Conservation (phyloP, 2,113 vertebrate genomes). For the Pseudolaguvia tuberculata region DNA sequence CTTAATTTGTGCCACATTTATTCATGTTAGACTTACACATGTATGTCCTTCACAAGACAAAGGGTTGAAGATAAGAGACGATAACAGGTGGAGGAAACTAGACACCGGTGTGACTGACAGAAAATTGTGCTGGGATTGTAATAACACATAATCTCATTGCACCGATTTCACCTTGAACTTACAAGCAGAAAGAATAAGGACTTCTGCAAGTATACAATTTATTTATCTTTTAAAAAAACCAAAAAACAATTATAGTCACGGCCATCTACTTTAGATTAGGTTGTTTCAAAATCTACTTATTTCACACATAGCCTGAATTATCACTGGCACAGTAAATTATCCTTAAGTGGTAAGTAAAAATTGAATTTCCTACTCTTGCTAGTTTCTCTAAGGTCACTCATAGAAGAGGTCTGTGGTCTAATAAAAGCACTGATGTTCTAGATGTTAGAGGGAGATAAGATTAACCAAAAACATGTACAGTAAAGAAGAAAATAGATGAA, state of each 20-base stretch:
- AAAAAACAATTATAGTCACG: constrained; percentile 3
- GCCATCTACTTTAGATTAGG: not conserved
- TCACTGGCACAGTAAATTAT: not conserved
- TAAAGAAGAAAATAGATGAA: not conserved
- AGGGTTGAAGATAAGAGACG: not conserved
- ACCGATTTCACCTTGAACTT: no score
- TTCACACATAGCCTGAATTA: not conserved
- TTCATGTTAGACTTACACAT: not conserved
- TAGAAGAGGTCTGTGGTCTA: not conserved
- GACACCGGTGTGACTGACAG: constrained; percentile 3
- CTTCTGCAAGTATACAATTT: not conserved
- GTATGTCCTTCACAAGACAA: constrained; percentile 1
- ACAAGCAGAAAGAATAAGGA: not conserved
- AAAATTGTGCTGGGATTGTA: constrained; percentile 6
- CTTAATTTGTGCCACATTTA: not conserved
- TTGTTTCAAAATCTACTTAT: constrained; percentile 14
- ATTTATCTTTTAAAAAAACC: no score
- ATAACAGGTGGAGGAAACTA: constrained; percentile 2
- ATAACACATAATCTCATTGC: constrained; percentile 26
- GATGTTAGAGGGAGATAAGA: not conserved
- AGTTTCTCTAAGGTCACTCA: constrained; percentile 3
- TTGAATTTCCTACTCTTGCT: not conserved
- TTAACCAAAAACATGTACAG: not conserved
- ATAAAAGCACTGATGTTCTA: not conserved
- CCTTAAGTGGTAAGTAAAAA: constrained; percentile 11